Evolutionary conservation across 2,888 invertebrate genomes (phyloP), one percentile per base, ranked within the genome.

Genomic region (Drosophila fulvimacula): DNA sequence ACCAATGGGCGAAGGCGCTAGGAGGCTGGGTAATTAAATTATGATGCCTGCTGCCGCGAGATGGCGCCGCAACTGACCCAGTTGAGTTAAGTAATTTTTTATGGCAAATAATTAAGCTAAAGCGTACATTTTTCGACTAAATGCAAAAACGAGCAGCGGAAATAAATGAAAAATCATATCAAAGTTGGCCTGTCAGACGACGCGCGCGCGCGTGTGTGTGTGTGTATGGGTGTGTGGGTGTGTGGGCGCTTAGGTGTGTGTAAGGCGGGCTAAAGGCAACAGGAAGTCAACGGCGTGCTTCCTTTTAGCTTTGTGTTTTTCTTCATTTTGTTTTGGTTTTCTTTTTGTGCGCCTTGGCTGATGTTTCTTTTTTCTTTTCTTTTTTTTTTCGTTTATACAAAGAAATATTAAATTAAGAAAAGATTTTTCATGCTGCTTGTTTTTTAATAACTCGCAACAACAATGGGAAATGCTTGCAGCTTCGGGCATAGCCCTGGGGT

Each of bases 391-490:
- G 68, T 60, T 67, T 58, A 69, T 76, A 70, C 76, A 81, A 82
- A 71, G 82, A 79, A 82, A 85, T 83, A 83, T 83, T 85, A 85
- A 83, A 88, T 83, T 88, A 85, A 76, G 85, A 79, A 82, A 82
- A 79, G 77, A 85, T 77, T 79, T 68, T 79, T 76, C 82, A 73
- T 76, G 79, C 69, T 76, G 73, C 85, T 73, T 87, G 76, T 87
- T 88, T 82, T 83, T 88, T 88, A 83, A 83, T 83, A 88, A 88
- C 82, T 85, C 73, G 68, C 77, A 79, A 82, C 77, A 86, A 80
- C 83, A 86, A 86, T 81, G 81, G 75, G 17, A 74, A 67, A 63
- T 46, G 67, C 58, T 58, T 24, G n/a, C 48, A 68, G 64, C 70
- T 39, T n/a, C 61, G 24, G 59, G 39, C 27, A 10, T 44, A 32